Evolutionary conservation across 2,797 vertebrate genomes (phyloP), one percentile per base, ranked within the genome.

Genomic region (Orestias chungarensis): DNA sequence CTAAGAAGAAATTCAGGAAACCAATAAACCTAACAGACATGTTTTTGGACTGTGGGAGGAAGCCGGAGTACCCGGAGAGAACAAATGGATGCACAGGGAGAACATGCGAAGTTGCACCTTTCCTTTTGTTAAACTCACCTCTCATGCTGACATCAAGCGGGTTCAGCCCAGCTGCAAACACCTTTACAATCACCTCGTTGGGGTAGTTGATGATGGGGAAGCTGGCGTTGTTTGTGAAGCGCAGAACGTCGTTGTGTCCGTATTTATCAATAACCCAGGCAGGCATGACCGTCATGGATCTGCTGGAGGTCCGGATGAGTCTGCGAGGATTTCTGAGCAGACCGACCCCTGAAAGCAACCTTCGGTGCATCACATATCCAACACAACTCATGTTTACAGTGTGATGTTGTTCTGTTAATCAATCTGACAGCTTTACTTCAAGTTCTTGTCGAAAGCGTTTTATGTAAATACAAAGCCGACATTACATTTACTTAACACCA

Each of bases 261-360:
- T 99, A 99, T 54, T 90, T 92, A 82, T 99, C 96, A 54, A 99
- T 96, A 64, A 98, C 96, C 98, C 98, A 99, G 5, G 97, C 97
- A 0, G 95, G 95, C 97, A 99, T 99, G 0, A 94, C 54, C 1
- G 75, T 91, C 46, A 54, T 85, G 64, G 88, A 79, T 2, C 47
- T 70, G 23, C 68, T 74, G 12, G 94, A 94, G 1, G 88, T 85
- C 20, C 91, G 93, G 65, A 97, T 82, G 33, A 50, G 75, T 70
- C 93, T 93, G 4, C 23, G 38, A 0, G 55, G 73, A 0, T 27
- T 70, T 17, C 66, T 68, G 29, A 35, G 70, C 12, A 67, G 54
- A 27, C 44, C 29, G 0, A 70, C 49, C 27, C 31, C 43, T 31
- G 76, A n/a, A 25, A 82, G 55, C 75, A 88, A 79, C 12, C 82